A percentile compares a stretch with the other conserved stretches of the same genome.
These are phyloP conservation scores for Elmis aenea DNA, from an alignment of 2,888 invertebrate species.

Conservation along the genomic window DNA sequence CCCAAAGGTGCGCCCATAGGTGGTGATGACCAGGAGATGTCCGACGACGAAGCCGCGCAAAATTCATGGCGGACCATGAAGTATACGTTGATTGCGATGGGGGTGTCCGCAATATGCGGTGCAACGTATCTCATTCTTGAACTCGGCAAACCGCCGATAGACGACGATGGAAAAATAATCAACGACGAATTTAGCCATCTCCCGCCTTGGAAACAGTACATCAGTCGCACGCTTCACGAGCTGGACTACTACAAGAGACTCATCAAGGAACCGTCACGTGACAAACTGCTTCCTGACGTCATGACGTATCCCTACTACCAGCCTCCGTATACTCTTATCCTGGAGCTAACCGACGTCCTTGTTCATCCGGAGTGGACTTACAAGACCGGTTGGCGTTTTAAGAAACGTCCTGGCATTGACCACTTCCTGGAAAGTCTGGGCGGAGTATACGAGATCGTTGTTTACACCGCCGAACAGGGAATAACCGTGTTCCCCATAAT, in stretches of 20 bases:
- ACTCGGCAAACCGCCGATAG: constrained; percentile 68
- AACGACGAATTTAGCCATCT: constrained; percentile 69
- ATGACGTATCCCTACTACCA: constrained; percentile 85
- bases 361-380: constrained; percentile 98
- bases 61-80: constrained; percentile 36
- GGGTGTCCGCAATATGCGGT: constrained; percentile 55
- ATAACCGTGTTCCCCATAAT: constrained; percentile 93
- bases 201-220: constrained; percentile 64
- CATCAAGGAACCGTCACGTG: constrained; percentile 90
- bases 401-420: constrained; percentile 95
- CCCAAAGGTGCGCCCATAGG: no score
- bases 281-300: constrained; percentile 90
- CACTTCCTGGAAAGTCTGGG: constrained; percentile 72
- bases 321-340: constrained; percentile 90
- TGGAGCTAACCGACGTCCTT: constrained; percentile 93
- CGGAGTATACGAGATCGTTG: constrained; percentile 84
- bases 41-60: no score
- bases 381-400: constrained; percentile 98
- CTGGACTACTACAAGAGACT: constrained; percentile 49
- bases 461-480: constrained; percentile 95
- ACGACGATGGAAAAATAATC: constrained; percentile 66
- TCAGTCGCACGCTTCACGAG: constrained; percentile 55
- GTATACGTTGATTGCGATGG: constrained; percentile 46
- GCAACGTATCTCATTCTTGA: constrained; percentile 59
- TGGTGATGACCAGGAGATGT: no score